phyloP scores from a whole-genome alignment of 1,140 invertebrate species.

The Zaprionus davidi region DNA sequence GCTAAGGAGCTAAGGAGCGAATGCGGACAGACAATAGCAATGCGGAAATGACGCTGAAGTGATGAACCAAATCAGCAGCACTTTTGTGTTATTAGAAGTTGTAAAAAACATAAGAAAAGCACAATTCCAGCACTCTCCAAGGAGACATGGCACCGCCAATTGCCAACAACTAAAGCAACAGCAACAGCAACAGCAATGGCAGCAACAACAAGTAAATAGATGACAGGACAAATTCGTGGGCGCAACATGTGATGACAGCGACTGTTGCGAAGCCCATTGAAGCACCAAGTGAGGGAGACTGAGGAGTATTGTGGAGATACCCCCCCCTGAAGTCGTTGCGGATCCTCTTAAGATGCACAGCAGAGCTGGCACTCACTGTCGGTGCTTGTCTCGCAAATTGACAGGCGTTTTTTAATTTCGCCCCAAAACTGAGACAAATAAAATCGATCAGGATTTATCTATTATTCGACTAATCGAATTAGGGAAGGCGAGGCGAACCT shows the following conservation, averaged over 20 bases:
- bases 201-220: conserved; percentile 23
- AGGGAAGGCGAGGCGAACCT: background rate
- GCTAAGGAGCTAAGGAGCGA: conserved; percentile 2
- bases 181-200: conserved; percentile 27
- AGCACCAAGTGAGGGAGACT: background rate
- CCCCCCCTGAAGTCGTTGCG: background rate
- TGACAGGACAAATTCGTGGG: conserved; percentile 62
- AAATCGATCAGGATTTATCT: conserved; percentile 24
- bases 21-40: conserved; percentile 51
- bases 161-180: conserved; percentile 22
- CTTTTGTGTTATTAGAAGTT: conserved; percentile 78
- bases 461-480: conserved; percentile 6
- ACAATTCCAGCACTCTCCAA: conserved; percentile 25
- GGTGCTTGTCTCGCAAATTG: conserved; percentile 35
- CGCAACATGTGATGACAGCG: conserved; percentile 61
- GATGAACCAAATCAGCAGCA: conserved; percentile 79
- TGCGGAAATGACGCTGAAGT: conserved; percentile 69
- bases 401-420: conserved; percentile 44
- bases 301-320: too few species aligned
- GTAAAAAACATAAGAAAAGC: conserved; percentile 59
- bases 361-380: conserved; percentile 27
- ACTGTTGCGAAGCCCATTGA: background rate
- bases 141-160: conserved; percentile 33
- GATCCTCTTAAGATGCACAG: background rate
- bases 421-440: conserved; percentile 36